Evolutionary conservation across 2,888 invertebrate genomes (phyloP).

Genomic region (Chymomyza amoena): DNA sequence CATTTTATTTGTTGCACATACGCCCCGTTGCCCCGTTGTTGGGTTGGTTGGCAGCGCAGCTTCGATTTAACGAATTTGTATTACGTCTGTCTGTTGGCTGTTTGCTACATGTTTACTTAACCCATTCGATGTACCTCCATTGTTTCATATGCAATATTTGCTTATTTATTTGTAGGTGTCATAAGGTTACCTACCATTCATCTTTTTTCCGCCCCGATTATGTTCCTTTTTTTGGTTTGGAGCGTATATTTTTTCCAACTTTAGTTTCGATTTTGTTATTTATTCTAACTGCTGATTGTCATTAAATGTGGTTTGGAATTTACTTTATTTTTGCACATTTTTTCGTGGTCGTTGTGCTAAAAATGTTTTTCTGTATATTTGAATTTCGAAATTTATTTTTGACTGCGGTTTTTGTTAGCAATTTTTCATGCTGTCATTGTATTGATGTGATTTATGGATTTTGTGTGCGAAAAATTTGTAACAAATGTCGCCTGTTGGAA

Average conservation of each 20-base stretch:
- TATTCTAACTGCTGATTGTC: slow-evolving; percentile 28
- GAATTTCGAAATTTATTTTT: slow-evolving; percentile 45
- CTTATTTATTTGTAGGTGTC: slow-evolving; percentile 64
- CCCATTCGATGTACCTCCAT: slow-evolving; percentile 7
- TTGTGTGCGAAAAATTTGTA: slow-evolving; percentile 45
- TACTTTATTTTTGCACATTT: slow-evolving; percentile 27
- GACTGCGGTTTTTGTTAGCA: slow-evolving; percentile 52
- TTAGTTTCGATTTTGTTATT: slow-evolving; percentile 23
- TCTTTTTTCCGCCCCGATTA: slow-evolving; percentile 18
- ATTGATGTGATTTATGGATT: slow-evolving; percentile 64
- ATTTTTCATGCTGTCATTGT: slow-evolving; percentile 62
- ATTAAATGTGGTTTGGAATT: slow-evolving; percentile 36
- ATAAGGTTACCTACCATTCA: slow-evolving; percentile 48
- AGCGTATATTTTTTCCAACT: background rate
- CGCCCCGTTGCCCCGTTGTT: slow-evolving; percentile 27
- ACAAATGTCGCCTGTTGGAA: slow-evolving; percentile 34
- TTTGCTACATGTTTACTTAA: background rate
- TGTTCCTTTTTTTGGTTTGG: slow-evolving; percentile 22
- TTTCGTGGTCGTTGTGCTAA: background rate
- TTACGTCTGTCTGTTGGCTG: slow-evolving; percentile 28
- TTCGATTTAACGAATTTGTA: slow-evolving; percentile 23
- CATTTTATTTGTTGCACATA: slow-evolving; percentile 54
- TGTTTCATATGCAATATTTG: slow-evolving; percentile 44
- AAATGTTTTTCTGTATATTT: slow-evolving; percentile 11
- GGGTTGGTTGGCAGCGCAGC: slow-evolving; percentile 22